phyloP scores from a whole-genome alignment of 2,888 invertebrate species.

The Maniola hyperantus region DNA sequence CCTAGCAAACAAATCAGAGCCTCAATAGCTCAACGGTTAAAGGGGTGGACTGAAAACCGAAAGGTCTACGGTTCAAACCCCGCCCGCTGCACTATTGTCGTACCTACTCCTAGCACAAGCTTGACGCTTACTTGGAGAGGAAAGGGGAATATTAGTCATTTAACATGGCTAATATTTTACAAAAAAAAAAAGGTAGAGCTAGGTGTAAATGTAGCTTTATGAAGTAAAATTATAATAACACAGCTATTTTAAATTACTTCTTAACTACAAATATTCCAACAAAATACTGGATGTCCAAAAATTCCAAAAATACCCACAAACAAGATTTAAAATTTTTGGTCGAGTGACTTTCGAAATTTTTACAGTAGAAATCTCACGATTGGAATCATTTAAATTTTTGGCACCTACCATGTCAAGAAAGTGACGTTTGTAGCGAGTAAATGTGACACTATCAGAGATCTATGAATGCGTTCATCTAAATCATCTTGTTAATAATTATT shows the following conservation, averaged over 20 bases:
- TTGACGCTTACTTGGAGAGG: no score
- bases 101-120: no score
- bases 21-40: no score
- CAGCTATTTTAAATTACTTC: neutral
- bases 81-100: no score
- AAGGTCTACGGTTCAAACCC: no score
- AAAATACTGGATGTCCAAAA: neutral
- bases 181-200: no score
- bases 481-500: neutral
- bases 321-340: neutral
- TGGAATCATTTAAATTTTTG: slow-evolving; percentile 30
- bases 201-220: neutral
- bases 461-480: slow-evolving; percentile 11
- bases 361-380: slow-evolving; percentile 28
- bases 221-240: neutral
- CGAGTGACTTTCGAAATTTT: neutral
- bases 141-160: no score
- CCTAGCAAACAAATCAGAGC: neutral
- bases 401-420: slow-evolving; percentile 36
- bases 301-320: no score
- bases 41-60: no score
- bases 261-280: neutral
- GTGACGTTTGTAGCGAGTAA: slow-evolving; percentile 34
- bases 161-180: no score
- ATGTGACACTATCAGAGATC: slow-evolving; percentile 29